Base-by-base conservation (phyloP, 2,797 vertebrate genomes). In the Sitta carolinensis region DNA sequence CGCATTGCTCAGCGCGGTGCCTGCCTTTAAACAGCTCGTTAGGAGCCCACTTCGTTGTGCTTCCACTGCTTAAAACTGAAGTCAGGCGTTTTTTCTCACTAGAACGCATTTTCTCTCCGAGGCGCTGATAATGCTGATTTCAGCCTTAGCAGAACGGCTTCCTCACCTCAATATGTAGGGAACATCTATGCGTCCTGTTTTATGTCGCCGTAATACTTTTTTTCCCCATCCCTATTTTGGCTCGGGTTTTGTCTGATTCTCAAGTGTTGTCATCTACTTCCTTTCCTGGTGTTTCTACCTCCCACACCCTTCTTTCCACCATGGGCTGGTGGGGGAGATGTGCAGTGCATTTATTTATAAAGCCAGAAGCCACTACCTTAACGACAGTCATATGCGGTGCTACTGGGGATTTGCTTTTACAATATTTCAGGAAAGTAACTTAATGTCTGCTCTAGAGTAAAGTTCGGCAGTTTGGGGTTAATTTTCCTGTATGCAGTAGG, bases 131-230 rank as follows among this genome's bases (percentile, higher is more conserved):
- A 8, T 26, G 67, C 20, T 52, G 59, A 12, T 30, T 42, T 40
- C 38, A 11, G 40, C 5, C 6, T 47, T 80, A 38, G 6, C n/a
- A 36, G 64, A 29, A 20, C 13, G 10, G 2, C 36, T 83, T 89
- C 52, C 14, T 76, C 55, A 4, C 3, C 2, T 40, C 12, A 0
- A 11, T 27, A 6, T 3, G 5, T 2, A 4, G 0, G 36, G 23
- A 68, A 13, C 7, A 1, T 50, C 67, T 57, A 26, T 58, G 17
- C 13, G 12, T 23, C 32, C 19, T 70, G 21, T 6, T 1, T 38
- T 57, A 11, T 52, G 42, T 52, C 5, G 3, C 32, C 23, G 0
- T 51, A 29, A 23, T 59, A n/a, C 16, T 12, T 22, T 43, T 43
- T 68, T 34, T 22, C 7, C 5, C 7, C 1, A 2, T 48, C 15